These are phyloP conservation scores for Sphenodon punctatus DNA, from an alignment of 2,797 vertebrate species.

Conservation along the genomic window DNA sequence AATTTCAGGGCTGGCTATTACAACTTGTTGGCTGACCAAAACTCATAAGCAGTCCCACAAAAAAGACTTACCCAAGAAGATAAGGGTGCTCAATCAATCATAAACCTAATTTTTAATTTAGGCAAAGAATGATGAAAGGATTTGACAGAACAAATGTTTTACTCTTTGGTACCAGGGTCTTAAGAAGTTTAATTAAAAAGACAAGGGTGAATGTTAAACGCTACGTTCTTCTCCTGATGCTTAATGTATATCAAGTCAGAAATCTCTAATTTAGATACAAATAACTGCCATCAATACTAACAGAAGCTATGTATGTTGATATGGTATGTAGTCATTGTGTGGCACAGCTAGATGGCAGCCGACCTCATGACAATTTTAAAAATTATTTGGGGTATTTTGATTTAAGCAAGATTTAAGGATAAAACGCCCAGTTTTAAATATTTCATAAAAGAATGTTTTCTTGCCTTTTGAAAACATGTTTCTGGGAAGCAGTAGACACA, in stretches of 20 bases:
- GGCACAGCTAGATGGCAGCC: background rate
- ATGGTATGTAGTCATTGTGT: background rate
- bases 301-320: background rate
- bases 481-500: conserved; percentile 58
- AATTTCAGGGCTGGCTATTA: conserved; percentile 1
- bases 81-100: conserved; percentile 41
- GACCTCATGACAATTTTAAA: conserved; percentile 22
- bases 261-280: conserved; percentile 44
- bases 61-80: background rate
- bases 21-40: background rate
- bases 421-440: conserved; percentile 66
- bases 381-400: conserved; percentile 61
- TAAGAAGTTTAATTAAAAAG: conserved; percentile 71
- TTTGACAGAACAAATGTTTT: conserved; percentile 56
- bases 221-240: conserved; percentile 45
- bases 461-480: conserved; percentile 63
- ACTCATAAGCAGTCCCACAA: background rate
- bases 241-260: conserved; percentile 15
- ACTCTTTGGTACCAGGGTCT: conserved; percentile 55
- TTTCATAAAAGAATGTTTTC: no score
- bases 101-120: conserved; percentile 50
- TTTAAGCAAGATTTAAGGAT: conserved; percentile 61
- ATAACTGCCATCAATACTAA: background rate
- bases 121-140: conserved; percentile 52
- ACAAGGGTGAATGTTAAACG: conserved; percentile 45